Evolutionary conservation across 2,888 invertebrate genomes (phyloP).

Genomic region (Epicampocera succincta): DNA sequence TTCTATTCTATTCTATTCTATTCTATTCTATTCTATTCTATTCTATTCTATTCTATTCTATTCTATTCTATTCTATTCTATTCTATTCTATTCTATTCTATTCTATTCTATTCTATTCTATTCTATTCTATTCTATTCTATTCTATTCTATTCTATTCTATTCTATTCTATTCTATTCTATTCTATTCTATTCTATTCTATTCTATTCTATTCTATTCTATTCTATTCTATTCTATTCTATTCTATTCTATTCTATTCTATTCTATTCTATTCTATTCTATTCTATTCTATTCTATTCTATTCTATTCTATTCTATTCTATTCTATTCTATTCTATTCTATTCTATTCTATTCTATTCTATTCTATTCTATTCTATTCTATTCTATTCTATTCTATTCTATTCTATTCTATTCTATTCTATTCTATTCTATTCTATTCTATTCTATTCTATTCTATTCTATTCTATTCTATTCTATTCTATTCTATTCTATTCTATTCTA

Average conservation of each 20-base stretch:
- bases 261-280: constrained; percentile 44
- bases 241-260: constrained; percentile 52
- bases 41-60: constrained; percentile 50
- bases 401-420: constrained; percentile 46
- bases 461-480: constrained; percentile 38
- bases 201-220: constrained; percentile 44
- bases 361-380: constrained; percentile 37
- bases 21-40: constrained; percentile 51
- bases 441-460: constrained; percentile 12
- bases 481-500: too few species aligned
- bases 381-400: constrained; percentile 44
- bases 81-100: constrained; percentile 39
- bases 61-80: constrained; percentile 46
- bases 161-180: constrained; percentile 48
- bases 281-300: constrained; percentile 55
- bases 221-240: constrained; percentile 53
- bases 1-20: constrained; percentile 35
- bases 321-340: constrained; percentile 47
- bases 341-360: constrained; percentile 42
- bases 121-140: constrained; percentile 49
- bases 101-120: constrained; percentile 51
- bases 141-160: constrained; percentile 48
- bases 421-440: constrained; percentile 42
- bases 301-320: constrained; percentile 49
- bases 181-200: constrained; percentile 50